Base-by-base conservation (phyloP, 92 coral and sea anemone species). In the Umimayanthus kanabou region DNA sequence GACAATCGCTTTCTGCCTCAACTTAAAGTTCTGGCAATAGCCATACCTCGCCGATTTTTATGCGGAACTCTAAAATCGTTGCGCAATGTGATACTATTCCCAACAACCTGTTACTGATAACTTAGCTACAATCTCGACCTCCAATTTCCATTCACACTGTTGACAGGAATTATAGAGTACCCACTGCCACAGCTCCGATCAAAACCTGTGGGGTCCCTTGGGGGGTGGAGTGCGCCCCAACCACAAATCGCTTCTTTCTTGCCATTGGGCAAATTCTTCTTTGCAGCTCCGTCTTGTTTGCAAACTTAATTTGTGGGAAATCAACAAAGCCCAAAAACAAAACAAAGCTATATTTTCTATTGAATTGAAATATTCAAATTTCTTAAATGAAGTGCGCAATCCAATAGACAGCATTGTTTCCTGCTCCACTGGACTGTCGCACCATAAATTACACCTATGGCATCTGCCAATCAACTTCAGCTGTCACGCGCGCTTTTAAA, bases 301-400 rank as follows among this genome's bases (percentile, higher is more conserved):
- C 65, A 45, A 18, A 29, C 78, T 30, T 45, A 65, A 28, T 83
- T 47, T 45, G 45, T 15, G 39, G 25, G 39, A 45, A 33, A 70
- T 15, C 23, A 9, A 70, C 78, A 69, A 25, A 45, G 55, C 39
- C 87, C 78, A 28, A 83, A 45, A 83, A 69, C 65, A 13, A 72
- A 47, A 28, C 28, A 64, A 71, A 69, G 53, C 76, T 53, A 53
- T 53, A 11, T 11, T 15, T 14, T 43, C 65, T 18, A 70, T 67
- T 83, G 77, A 22, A 25, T 83, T 30, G 45, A 76, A 67, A 43
- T 83, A 82, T 82, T 82, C 77, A 43, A 82, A 66, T 69, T 82
- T 71, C 28, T 64, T 4, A n/a, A 83, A 71, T 70, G 26, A 70
- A 69, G 40, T 28, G 61, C 65, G 64, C 58, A 69, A 73, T 69